These are phyloP conservation scores for Tychaedon coryphoeus DNA, from an alignment of 2,113 vertebrate species.

Conservation along the genomic window DNA sequence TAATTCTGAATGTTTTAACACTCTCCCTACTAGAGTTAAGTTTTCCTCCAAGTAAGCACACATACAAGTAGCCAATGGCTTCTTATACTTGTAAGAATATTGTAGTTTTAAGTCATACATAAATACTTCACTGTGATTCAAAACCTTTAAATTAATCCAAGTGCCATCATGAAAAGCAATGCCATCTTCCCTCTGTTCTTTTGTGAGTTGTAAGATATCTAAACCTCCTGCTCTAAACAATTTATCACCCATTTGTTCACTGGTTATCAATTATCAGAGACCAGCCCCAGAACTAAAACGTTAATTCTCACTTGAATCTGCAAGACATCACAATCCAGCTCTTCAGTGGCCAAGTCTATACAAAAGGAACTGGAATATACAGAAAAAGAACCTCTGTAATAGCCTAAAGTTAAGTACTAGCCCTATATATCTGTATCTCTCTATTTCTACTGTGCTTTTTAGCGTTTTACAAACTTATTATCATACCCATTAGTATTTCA, in stretches of 20 bases:
- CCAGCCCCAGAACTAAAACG: background rate
- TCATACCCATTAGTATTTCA: background rate
- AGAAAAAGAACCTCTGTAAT: fast-evolving
- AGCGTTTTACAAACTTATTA: background rate
- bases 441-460: background rate
- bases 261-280: background rate
- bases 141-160: background rate
- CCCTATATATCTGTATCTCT: fast-evolving
- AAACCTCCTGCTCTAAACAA: background rate
- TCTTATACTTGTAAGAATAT: background rate
- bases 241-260: background rate
- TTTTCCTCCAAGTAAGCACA: background rate
- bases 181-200: background rate
- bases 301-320: background rate
- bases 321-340: background rate
- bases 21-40: fast-evolving
- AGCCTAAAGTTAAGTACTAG: background rate
- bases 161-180: background rate
- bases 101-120: background rate
- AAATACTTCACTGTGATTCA: background rate
- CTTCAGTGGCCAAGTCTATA: background rate
- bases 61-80: background rate
- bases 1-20: background rate
- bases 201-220: background rate
- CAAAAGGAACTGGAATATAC: background rate